phyloP scores from a whole-genome alignment of 2,888 invertebrate species.

The Synergus laeviventris region DNA sequence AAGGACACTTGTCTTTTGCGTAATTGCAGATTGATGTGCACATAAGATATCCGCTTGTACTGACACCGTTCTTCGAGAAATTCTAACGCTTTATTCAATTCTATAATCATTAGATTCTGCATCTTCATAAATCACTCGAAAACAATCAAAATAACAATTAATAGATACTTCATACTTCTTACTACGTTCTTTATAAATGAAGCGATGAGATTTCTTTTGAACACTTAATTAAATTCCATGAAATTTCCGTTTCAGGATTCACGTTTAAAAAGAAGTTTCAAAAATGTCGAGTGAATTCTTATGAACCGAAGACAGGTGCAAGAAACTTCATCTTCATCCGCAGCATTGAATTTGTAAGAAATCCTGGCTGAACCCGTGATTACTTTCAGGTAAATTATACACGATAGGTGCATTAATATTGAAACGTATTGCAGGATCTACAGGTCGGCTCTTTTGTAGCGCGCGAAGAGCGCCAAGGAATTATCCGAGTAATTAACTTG shows the following conservation, averaged over 20 bases:
- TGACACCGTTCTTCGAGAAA: slow-evolving; percentile 37
- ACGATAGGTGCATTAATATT: slow-evolving; percentile 33
- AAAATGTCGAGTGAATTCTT: neutral
- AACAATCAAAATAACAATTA: slow-evolving; percentile 14
- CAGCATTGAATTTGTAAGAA: neutral
- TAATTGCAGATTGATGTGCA: slow-evolving; percentile 20
- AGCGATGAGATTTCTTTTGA: neutral
- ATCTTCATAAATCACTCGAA: slow-evolving; percentile 30
- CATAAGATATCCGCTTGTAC: slow-evolving; percentile 16
- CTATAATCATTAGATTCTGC: slow-evolving; percentile 20
- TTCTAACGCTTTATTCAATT: slow-evolving; percentile 37
- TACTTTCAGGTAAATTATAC: slow-evolving; percentile 14
- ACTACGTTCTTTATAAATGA: no score
- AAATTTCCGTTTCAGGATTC: neutral
- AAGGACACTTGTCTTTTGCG: slow-evolving; percentile 38
- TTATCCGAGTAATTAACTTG: slow-evolving; percentile 39
- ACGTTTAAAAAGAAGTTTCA: neutral
- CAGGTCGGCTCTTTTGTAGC: slow-evolving; percentile 37
- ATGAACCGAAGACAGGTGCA: neutral
- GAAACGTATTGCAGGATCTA: slow-evolving; percentile 10
- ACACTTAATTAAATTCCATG: neutral
- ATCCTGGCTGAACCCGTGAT: neutral
- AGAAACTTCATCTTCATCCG: neutral
- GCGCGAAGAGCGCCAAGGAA: slow-evolving; percentile 38
- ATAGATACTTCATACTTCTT: slow-evolving; percentile 2